These are phyloP conservation scores for Propithecus deckenii DNA, from an alignment of 2,797 vertebrate genomes.

Conservation along the genomic window DNA sequence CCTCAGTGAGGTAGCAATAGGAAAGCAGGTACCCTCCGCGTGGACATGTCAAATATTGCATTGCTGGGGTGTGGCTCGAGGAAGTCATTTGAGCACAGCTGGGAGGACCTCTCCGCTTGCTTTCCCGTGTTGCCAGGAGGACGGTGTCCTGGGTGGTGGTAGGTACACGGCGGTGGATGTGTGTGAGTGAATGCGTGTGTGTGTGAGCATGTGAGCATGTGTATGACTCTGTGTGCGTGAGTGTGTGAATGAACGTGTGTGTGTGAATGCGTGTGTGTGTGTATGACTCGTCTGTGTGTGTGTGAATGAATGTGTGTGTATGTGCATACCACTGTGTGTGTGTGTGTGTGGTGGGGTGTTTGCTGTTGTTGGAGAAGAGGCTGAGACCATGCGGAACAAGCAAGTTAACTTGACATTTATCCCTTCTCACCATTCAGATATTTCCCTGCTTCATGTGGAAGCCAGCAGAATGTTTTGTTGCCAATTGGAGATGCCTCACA, in stretches of 20 bases:
- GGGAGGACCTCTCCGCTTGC: neutral
- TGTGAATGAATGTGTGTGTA: neutral
- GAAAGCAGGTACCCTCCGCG: too few species aligned
- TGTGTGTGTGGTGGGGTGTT: neutral
- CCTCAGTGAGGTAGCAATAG: fast-evolving
- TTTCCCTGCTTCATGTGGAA: neutral
- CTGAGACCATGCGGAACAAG: neutral
- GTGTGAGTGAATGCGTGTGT: neutral
- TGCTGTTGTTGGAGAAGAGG: neutral
- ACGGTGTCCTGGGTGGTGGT: neutral
- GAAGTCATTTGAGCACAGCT: fast-evolving
- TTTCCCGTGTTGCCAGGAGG: neutral
- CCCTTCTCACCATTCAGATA: neutral
- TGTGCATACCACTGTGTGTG: too few species aligned
- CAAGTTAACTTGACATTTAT: too few species aligned
- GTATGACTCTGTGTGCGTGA: neutral
- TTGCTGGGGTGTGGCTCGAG: fast-evolving
- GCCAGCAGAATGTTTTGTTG: neutral
- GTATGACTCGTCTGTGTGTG: too few species aligned
- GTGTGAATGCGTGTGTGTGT: neutral
- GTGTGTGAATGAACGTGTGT: neutral
- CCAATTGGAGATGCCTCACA: neutral
- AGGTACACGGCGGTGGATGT: neutral
- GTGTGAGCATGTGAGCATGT: neutral
- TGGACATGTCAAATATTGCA: fast-evolving